phyloP scores from a whole-genome alignment of 2,888 invertebrate species.

The Ceriagrion tenellum region DNA sequence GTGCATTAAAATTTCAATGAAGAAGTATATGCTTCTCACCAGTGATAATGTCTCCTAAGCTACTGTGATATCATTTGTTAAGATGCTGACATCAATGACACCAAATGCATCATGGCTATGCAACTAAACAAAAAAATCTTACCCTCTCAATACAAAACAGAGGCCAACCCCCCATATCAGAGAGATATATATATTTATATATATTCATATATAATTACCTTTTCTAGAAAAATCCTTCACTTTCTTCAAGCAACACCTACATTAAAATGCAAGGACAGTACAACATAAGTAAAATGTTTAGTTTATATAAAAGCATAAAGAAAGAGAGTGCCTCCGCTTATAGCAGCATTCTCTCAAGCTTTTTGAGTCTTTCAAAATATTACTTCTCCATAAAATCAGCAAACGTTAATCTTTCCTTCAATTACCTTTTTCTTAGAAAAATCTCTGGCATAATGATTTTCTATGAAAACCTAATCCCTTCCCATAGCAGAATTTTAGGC shows the following conservation, averaged over 20 bases:
- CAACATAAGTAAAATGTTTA: conserved; percentile 55
- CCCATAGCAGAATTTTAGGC: conserved; percentile 49
- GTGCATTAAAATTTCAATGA: conserved; percentile 56
- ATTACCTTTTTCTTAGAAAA: conserved; percentile 39
- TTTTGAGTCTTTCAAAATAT: conserved; percentile 45
- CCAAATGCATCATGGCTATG: conserved; percentile 67
- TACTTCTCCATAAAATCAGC: conserved; percentile 37
- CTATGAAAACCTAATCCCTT: conserved; percentile 37
- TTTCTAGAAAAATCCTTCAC: conserved; percentile 65
- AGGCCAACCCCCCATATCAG: conserved; percentile 42
- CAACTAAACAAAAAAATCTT: conserved; percentile 63
- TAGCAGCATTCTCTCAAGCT: conserved; percentile 46
- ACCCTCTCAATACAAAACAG: conserved; percentile 63
- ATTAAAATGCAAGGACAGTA: conserved; percentile 53
- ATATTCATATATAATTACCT: conserved; percentile 64
- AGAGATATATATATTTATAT: conserved; percentile 60
- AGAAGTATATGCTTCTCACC: conserved; percentile 30
- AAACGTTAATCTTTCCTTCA: conserved; percentile 16
- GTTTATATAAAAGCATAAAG: conserved; percentile 55
- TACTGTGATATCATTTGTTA: conserved; percentile 56
- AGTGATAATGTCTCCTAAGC: conserved; percentile 53
- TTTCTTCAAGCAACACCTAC: conserved; percentile 51
- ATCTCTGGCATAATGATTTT: conserved; percentile 46
- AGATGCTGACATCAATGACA: conserved; percentile 62
- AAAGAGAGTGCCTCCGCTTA: conserved; percentile 32